These are phyloP conservation scores for Uria aalge DNA, from an alignment of 2,113 vertebrate species.

Conservation along the genomic window DNA sequence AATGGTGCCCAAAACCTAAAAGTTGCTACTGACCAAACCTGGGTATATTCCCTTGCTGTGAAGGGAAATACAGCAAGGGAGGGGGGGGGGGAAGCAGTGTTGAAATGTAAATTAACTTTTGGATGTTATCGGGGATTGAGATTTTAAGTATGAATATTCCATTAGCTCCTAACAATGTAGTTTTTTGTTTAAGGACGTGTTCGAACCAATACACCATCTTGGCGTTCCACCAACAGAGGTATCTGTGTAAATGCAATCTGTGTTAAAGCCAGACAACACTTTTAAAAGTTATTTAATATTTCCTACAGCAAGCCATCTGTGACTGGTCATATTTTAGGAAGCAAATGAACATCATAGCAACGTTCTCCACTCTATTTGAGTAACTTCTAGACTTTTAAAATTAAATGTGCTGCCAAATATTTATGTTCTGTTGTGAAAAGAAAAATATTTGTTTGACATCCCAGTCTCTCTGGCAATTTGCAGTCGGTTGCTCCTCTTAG, in stretches of 20 bases:
- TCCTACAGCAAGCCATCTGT: slow-evolving; percentile 63
- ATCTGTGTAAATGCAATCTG: slow-evolving; percentile 51
- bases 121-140: slow-evolving; percentile 17
- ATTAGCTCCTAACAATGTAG: slow-evolving; percentile 9
- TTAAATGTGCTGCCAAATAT: slow-evolving; percentile 62
- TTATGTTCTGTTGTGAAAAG: slow-evolving; percentile 62
- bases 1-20: neutral
- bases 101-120: slow-evolving; percentile 32
- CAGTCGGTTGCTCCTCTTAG: neutral
- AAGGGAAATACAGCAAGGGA: neutral
- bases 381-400: slow-evolving; percentile 43
- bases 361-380: neutral
- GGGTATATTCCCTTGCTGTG: neutral
- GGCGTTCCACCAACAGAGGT: slow-evolving; percentile 27
- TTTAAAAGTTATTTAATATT: slow-evolving; percentile 53
- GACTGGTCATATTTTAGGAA: slow-evolving; percentile 69
- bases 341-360: slow-evolving; percentile 9
- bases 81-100: neutral
- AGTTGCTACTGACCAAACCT: neutral
- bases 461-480: slow-evolving; percentile 3
- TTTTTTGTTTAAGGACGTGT: slow-evolving; percentile 28
- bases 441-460: slow-evolving; percentile 64
- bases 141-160: slow-evolving; percentile 33
- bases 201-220: slow-evolving; percentile 27
- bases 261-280: slow-evolving; percentile 50